A percentile compares a stretch with the other conserved stretches of the same genome.
These are phyloP conservation scores for Drosophila kuntzei DNA, from an alignment of 2,888 invertebrate species.

Conservation along the genomic window DNA sequence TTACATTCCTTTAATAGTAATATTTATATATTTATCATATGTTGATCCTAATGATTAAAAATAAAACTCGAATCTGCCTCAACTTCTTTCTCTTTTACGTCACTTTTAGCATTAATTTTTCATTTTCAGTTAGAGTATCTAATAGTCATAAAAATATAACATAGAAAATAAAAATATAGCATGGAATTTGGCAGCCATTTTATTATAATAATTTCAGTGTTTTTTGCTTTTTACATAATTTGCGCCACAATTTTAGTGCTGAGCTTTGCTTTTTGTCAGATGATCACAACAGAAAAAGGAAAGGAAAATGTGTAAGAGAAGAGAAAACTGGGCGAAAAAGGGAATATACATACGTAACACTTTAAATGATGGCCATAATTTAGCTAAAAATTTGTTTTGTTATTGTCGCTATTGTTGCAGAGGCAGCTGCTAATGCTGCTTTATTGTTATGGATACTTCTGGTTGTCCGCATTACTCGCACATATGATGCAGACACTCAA, in stretches of 20 bases:
- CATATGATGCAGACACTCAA: constrained; percentile 56
- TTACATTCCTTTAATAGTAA: too few relatives aligned
- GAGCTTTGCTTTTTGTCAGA: constrained; percentile 63
- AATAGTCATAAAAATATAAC: too few relatives aligned
- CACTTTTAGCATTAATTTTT: too few relatives aligned
- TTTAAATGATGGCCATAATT: constrained; percentile 76
- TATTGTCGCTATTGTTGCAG: constrained; percentile 28
- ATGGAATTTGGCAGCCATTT: constrained; percentile 17
- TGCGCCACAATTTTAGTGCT: constrained; percentile 70
- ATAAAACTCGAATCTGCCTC: too few relatives aligned
- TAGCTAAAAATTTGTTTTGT: constrained; percentile 68
- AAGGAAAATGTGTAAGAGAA: constrained; percentile 1
- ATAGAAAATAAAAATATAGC: not conserved
- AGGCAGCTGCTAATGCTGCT: constrained; percentile 74
- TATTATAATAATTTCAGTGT: constrained; percentile 44
- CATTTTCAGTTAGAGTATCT: constrained; percentile 18
- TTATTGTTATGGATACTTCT: constrained; percentile 71
- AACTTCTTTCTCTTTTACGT: too few relatives aligned
- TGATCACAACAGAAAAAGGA: constrained; percentile 18
- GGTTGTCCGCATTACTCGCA: constrained; percentile 49
- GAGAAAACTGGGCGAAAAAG: not conserved
- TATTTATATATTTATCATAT: too few relatives aligned
- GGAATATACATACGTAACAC: constrained; percentile 43
- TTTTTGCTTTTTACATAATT: constrained; percentile 62
- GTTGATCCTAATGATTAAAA: too few relatives aligned